Evolutionary conservation across 1,140 invertebrate genomes (phyloP).

Genomic region (Leptopilina clavipes): DNA sequence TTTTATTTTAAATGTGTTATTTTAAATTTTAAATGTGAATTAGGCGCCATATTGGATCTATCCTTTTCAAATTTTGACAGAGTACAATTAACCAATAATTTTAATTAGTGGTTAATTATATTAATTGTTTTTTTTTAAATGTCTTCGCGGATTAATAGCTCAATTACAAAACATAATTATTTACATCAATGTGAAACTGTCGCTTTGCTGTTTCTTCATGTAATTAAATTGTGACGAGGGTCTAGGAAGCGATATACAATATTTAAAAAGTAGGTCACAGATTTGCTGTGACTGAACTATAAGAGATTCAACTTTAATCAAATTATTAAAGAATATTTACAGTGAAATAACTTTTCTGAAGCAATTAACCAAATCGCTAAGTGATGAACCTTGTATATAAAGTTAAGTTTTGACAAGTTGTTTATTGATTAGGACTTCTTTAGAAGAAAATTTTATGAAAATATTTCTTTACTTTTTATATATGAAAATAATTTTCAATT

Average conservation of each 20-base stretch:
- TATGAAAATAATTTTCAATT: background rate
- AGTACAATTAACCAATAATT: too few relatives aligned
- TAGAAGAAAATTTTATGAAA: too few relatives aligned
- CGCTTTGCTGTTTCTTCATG: background rate
- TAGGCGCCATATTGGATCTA: too few relatives aligned
- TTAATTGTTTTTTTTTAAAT: too few relatives aligned
- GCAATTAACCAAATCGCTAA: background rate
- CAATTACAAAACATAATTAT: too few relatives aligned
- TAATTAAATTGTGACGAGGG: background rate
- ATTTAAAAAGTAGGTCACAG: background rate
- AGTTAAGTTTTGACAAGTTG: too few relatives aligned
- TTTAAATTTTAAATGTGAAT: too few relatives aligned
- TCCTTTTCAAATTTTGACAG: too few relatives aligned
- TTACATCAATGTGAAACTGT: background rate
- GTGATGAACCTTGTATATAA: background rate
- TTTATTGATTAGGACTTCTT: too few relatives aligned
- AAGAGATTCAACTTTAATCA: constrained; percentile 12
- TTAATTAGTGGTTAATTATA: too few relatives aligned
- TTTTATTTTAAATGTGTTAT: too few relatives aligned
- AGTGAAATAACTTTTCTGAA: background rate
- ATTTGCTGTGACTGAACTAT: background rate
- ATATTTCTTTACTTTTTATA: background rate
- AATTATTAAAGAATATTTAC: constrained; percentile 9
- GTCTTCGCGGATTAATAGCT: too few relatives aligned
- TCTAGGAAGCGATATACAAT: background rate